phyloP scores from a whole-genome alignment of 2,113 vertebrate species.

The Toxotes jaculatrix region DNA sequence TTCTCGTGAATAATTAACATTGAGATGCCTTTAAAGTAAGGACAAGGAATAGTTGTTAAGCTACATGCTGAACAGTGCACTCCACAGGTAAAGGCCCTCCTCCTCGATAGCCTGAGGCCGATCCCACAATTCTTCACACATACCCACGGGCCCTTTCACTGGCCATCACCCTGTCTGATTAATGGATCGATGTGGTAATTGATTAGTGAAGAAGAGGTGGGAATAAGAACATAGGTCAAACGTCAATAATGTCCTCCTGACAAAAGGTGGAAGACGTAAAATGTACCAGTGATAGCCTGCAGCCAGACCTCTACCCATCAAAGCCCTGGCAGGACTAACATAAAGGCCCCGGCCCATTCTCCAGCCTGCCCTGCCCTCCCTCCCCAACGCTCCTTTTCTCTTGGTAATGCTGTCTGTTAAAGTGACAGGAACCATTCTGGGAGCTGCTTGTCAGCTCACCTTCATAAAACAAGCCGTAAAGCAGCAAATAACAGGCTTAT shows the following conservation, averaged over 20 bases:
- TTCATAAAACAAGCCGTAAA: constrained; percentile 90
- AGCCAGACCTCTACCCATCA: constrained; percentile 92
- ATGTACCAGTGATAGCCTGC: constrained; percentile 92
- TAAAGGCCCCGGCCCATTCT: constrained; percentile 81
- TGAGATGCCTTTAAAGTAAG: constrained; percentile 26
- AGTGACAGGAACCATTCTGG: constrained; percentile 90
- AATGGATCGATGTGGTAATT: constrained; percentile 98
- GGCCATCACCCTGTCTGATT: constrained; percentile 94
- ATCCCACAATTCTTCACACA: constrained; percentile 81
- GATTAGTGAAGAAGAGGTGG: constrained; percentile 95
- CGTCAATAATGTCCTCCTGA: constrained; percentile 92
- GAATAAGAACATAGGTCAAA: constrained; percentile 93
- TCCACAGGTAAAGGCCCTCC: constrained; percentile 77
- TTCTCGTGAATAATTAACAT: neutral
- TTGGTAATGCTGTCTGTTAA: constrained; percentile 90
- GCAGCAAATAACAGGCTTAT: constrained; percentile 87
- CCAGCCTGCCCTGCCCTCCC: constrained; percentile 78
- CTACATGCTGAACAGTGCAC: constrained; percentile 47
- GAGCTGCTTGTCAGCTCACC: constrained; percentile 86
- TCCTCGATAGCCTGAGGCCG: constrained; percentile 84
- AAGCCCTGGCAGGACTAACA: constrained; percentile 86
- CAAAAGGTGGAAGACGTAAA: constrained; percentile 93
- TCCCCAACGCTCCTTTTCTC: constrained; percentile 86
- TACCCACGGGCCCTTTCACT: constrained; percentile 91
- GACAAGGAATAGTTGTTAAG: constrained; percentile 30